A percentile compares a stretch with the other conserved stretches of the same genome.
These are phyloP conservation scores for Ferrisia virgata DNA, from an alignment of 2,888 invertebrate genomes.

Conservation along the genomic window DNA sequence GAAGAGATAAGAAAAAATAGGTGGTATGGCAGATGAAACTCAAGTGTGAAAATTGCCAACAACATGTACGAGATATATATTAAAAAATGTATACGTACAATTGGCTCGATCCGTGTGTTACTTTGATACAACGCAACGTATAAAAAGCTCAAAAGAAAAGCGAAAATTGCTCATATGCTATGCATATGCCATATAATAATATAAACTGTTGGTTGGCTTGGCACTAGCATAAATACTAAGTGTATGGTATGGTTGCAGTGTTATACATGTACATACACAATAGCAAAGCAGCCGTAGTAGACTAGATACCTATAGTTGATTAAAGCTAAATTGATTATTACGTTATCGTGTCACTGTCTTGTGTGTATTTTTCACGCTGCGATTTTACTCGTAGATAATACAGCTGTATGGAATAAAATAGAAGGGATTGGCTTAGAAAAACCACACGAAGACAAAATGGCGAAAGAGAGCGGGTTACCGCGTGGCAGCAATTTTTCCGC, in stretches of 20 bases:
- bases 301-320: too few relatives aligned
- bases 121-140: not conserved
- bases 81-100: not conserved
- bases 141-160: not conserved
- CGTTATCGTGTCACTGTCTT: not conserved
- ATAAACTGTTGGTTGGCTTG: too few relatives aligned
- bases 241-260: too few relatives aligned
- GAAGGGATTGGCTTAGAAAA: not conserved
- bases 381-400: too few relatives aligned
- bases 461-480: too few relatives aligned
- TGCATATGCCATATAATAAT: not conserved
- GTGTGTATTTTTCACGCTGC: slow-evolving; percentile 4
- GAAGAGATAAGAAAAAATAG: not conserved
- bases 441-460: not conserved
- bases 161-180: not conserved
- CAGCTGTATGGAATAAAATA: too few relatives aligned
- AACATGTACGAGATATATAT: not conserved
- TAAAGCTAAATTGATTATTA: slow-evolving; percentile 2
- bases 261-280: too few relatives aligned
- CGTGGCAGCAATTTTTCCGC: not conserved
- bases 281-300: not conserved
- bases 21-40: too few relatives aligned
- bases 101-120: not conserved
- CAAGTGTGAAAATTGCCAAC: not conserved
- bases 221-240: too few relatives aligned